Evolutionary conservation across 1,140 invertebrate genomes (phyloP).

Genomic region (Drosophila eugracilis): DNA sequence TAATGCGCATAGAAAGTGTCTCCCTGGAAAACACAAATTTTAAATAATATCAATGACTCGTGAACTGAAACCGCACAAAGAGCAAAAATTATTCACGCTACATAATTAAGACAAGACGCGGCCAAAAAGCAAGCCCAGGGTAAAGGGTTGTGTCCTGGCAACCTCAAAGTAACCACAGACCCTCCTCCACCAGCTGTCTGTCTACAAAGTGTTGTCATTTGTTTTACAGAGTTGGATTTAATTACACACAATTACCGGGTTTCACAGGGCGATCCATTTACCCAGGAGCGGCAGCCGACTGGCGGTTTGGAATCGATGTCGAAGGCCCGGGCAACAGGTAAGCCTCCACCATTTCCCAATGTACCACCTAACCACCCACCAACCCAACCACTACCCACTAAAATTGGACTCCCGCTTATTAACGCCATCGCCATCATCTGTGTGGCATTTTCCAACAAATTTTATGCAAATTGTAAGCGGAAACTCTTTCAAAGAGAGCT

Average conservation of each 20-base stretch:
- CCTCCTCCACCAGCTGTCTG: slow-evolving; percentile 25
- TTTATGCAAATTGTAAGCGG: slow-evolving; percentile 84
- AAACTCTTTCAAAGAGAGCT: slow-evolving; percentile 76
- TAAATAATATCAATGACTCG: slow-evolving; percentile 66
- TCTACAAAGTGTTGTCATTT: slow-evolving; percentile 73
- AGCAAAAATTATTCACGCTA: slow-evolving; percentile 79
- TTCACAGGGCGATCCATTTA: slow-evolving; percentile 82
- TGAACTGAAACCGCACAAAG: slow-evolving; percentile 53
- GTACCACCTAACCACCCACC: too few relatives aligned
- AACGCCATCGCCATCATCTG: slow-evolving; percentile 65
- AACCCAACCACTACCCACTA: slow-evolving; percentile 1
- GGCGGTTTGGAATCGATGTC: slow-evolving; percentile 10
- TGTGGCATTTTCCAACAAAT: slow-evolving; percentile 63
- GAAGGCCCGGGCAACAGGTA: slow-evolving; percentile 75
- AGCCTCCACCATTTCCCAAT: slow-evolving; percentile 9
- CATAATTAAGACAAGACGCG: slow-evolving; percentile 79
- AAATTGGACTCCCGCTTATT: slow-evolving; percentile 64
- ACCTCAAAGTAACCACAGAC: slow-evolving; percentile 44
- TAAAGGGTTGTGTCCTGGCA: slow-evolving; percentile 62
- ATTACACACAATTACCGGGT: slow-evolving; percentile 84
- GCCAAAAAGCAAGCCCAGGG: slow-evolving; percentile 22
- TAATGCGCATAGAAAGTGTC: slow-evolving; percentile 30
- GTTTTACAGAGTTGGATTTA: slow-evolving; percentile 69
- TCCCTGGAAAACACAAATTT: slow-evolving; percentile 21
- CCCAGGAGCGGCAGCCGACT: slow-evolving; percentile 42